A percentile compares a stretch with the other conserved stretches of the same genome.
These are phyloP conservation scores for Dipus sagitta DNA, from an alignment of 2,797 vertebrate genomes.

Conservation along the genomic window DNA sequence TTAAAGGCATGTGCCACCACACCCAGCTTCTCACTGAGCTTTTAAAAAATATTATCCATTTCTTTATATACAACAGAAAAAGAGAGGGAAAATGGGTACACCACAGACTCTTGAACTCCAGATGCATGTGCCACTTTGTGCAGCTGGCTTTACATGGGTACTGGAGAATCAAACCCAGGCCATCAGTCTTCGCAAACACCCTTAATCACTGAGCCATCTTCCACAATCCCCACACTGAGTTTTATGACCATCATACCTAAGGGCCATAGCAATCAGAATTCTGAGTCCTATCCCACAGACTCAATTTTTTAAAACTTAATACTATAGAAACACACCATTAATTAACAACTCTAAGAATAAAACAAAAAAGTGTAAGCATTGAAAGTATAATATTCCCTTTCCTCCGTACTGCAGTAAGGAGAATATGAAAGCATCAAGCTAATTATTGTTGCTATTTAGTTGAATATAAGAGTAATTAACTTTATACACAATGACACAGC, in stretches of 20 bases:
- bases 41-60: too few relatives aligned
- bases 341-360: conserved; percentile 44
- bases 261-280: conserved; percentile 10
- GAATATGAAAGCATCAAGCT: background rate
- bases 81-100: too few relatives aligned
- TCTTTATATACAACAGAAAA: too few relatives aligned
- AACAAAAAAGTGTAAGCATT: background rate
- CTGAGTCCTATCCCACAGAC: background rate
- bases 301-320: conserved; percentile 33
- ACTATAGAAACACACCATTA: conserved; percentile 32
- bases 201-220: too few relatives aligned
- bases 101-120: too few relatives aligned
- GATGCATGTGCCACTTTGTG: too few relatives aligned
- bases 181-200: too few relatives aligned
- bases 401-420: background rate
- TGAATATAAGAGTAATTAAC: background rate
- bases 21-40: too few relatives aligned
- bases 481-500: too few relatives aligned
- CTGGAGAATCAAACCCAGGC: too few relatives aligned
- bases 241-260: conserved; percentile 5
- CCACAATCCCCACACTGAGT: background rate
- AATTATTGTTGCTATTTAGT: background rate
- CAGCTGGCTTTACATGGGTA: too few relatives aligned
- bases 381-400: background rate
- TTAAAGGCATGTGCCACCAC: too few relatives aligned